Evolutionary conservation across 2,113 vertebrate species (phyloP), one percentile per base, ranked within the genome.

Genomic region (Hymenochirus boettgeri): DNA sequence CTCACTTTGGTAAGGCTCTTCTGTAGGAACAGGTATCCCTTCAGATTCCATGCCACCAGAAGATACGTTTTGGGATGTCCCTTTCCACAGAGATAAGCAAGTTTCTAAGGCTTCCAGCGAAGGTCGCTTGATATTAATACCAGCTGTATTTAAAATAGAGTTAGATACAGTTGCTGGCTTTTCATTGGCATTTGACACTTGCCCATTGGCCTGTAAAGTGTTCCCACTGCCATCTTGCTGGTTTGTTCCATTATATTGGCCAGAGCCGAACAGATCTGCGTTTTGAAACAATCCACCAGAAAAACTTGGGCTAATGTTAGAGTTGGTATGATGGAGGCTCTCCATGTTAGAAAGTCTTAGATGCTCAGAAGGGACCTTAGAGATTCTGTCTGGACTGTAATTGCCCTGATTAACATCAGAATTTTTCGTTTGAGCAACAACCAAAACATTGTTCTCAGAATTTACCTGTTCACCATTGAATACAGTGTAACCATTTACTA

Each of bases 31-130:
- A n/a, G n/a, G n/a, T n/a, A n/a, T n/a, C n/a, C n/a, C n/a, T n/a
- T n/a, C n/a, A n/a, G n/a, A n/a, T 35, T 12, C 33, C 15, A 15
- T 21, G 23, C 15, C 21, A 26, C 23, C 48, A 6, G 7, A 9
- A 45, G 19, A 4, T 12, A n/a, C 22, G 21, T 24, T 19, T 25
- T 24, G 53, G 13, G 55, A 4, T 26, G 15, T 25, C 4, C 47
- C 80, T 55, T 37, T 76, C 88, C 87, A 88, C n/a, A 88, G 66
- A 62, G 71, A 71, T 23, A 88, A 73, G 31, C 83, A 83, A 0
- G 81, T 78, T 72, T 66, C 39, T 47, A 88, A 27, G 12, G 85
- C 81, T 73, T 90, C 88, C 62, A 74, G 9, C 23, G 83, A 77
- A 62, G 62, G 80, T 24, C 1, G 21, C 10, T 31, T 53, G 13